Conservation (phyloP, 2,888 invertebrate genomes). For the Drosophila neutralis region DNA sequence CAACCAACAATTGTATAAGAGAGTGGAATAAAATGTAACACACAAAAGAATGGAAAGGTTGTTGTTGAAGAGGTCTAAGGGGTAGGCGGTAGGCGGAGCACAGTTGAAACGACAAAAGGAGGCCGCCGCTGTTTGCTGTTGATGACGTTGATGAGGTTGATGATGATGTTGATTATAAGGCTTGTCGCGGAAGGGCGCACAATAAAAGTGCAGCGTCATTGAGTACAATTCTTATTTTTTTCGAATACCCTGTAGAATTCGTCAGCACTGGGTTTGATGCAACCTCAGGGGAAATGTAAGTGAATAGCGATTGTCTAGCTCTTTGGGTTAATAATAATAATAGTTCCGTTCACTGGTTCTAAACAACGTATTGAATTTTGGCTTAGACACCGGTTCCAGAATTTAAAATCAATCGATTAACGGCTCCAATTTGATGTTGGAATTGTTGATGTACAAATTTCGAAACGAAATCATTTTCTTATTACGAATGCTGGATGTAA, state of each 20-base stretch:
- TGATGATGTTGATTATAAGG: conserved; percentile 45
- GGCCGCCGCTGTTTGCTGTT: conserved; percentile 30
- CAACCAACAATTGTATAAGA: conserved; percentile 44
- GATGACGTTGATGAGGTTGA: conserved; percentile 33
- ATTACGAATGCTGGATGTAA: neutral
- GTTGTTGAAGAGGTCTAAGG: neutral
- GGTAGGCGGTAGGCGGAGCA: neutral
- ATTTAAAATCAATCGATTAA: neutral
- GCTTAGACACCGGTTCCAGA: neutral
- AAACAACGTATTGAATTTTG: neutral
- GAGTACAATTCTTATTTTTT: conserved; percentile 21
- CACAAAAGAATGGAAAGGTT: conserved; percentile 6
- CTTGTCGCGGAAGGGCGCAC: conserved; percentile 52
- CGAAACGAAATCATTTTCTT: neutral
- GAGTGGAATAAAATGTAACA: conserved; percentile 41
- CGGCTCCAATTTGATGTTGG: neutral
- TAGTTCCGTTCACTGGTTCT: neutral
- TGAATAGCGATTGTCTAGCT: neutral
- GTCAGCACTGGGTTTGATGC: neutral
- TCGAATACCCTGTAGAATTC: conserved; percentile 6
- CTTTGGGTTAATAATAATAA: neutral
- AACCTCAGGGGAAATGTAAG: neutral
- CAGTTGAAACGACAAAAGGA: conserved; percentile 26
- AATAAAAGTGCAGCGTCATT: conserved; percentile 57
- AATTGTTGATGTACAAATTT: neutral